Evolutionary conservation across 2,113 vertebrate species (phyloP).

Genomic region (Camelus dromedarius): DNA sequence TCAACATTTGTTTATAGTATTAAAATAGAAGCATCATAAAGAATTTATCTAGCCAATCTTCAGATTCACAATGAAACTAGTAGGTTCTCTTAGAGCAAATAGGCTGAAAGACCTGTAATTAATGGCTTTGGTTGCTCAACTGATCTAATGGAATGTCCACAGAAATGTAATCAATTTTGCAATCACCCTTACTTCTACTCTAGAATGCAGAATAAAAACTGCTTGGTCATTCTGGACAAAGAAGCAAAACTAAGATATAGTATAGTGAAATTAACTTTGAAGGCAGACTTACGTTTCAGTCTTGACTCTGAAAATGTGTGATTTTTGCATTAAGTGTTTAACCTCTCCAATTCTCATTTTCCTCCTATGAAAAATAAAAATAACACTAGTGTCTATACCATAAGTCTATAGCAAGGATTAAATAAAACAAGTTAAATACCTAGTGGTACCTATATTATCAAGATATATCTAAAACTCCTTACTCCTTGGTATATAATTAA

Average conservation of each 20-base stretch:
- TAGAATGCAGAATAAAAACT: not conserved
- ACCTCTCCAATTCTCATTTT: not conserved
- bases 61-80: not conserved
- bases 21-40: not conserved
- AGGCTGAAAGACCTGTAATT: not conserved
- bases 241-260: not conserved
- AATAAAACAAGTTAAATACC: not conserved
- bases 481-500: not conserved
- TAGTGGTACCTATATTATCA: not conserved
- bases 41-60: not conserved
- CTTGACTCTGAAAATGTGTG: not conserved
- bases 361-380: not conserved
- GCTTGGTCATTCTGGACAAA: not conserved
- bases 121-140: constrained; percentile 22
- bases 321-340: not conserved
- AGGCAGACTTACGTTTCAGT: not conserved
- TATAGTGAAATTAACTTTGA: not conserved
- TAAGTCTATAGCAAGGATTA: not conserved
- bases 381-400: not conserved
- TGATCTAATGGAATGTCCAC: not conserved
- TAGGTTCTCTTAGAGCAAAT: not conserved
- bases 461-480: not conserved
- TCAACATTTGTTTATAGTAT: not conserved
- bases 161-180: not conserved
- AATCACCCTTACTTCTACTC: not conserved